Evolutionary conservation across 2,888 invertebrate genomes (phyloP).

Genomic region (Metellina segmentata): DNA sequence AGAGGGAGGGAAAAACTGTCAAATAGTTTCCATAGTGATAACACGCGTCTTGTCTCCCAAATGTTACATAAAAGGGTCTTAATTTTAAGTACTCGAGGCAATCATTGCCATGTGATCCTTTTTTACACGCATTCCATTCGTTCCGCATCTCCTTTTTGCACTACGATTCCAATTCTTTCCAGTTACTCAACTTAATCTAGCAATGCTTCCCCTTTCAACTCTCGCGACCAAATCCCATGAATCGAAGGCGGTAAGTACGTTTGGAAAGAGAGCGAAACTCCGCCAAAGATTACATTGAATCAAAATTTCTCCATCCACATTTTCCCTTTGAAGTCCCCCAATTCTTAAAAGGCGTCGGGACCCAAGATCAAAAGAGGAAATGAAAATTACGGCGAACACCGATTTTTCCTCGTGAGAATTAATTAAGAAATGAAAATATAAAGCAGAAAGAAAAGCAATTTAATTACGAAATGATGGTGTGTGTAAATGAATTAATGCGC

Average conservation of each 20-base stretch:
- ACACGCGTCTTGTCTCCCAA: too few relatives aligned
- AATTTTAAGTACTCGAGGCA: neutral
- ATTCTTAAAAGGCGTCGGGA: neutral
- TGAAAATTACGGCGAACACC: constrained; percentile 49
- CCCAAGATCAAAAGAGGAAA: constrained; percentile 46
- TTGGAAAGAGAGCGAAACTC: neutral
- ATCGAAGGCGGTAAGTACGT: neutral
- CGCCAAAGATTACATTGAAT: neutral
- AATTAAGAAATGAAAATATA: constrained; percentile 57
- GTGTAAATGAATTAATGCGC: constrained; percentile 50
- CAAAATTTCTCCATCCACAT: neutral
- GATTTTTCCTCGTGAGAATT: constrained; percentile 48
- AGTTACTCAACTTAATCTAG: neutral
- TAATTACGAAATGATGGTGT: constrained; percentile 51
- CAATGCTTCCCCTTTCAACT: neutral
- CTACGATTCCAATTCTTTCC: neutral
- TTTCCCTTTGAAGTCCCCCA: neutral
- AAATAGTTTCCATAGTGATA: too few relatives aligned
- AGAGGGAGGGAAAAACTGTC: too few relatives aligned
- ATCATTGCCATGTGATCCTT: neutral
- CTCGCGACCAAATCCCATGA: neutral
- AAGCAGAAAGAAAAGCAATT: constrained; percentile 41
- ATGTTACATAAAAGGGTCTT: neutral
- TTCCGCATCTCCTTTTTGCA: neutral
- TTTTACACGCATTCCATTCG: neutral